These are phyloP conservation scores for Luffia ferchaultella DNA, from an alignment of 2,888 invertebrate genomes.

Conservation along the genomic window DNA sequence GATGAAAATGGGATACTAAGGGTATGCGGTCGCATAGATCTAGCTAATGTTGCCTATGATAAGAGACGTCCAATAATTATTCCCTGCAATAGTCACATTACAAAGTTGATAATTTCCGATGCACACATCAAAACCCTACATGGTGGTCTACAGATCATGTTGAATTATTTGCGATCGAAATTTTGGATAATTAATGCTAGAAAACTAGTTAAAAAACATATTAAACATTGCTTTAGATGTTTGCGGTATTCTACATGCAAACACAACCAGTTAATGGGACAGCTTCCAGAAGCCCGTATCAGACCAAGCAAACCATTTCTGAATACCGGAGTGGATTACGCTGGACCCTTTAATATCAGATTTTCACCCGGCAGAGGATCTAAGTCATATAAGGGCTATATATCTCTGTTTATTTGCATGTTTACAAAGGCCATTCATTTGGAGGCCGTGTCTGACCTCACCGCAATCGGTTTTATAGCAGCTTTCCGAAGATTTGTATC, in stretches of 20 bases:
- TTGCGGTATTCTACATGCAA: slow-evolving; percentile 2
- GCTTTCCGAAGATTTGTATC: slow-evolving; percentile 17
- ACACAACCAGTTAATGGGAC: slow-evolving; percentile 10
- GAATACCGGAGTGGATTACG: slow-evolving; percentile 6
- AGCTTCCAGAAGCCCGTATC: slow-evolving; percentile 10
- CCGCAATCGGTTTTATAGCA: slow-evolving; percentile 13
- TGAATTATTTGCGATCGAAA: slow-evolving; percentile 17
- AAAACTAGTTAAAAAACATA: slow-evolving; percentile 11
- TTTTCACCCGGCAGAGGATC: background rate
- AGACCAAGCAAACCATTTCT: slow-evolving; percentile 8
- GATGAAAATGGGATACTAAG: slow-evolving; percentile 10
- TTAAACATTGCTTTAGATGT: slow-evolving; percentile 17
- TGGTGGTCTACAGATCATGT: slow-evolving; percentile 18
- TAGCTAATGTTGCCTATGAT: background rate
- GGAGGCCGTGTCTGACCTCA: slow-evolving; percentile 10
- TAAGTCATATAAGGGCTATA: slow-evolving; percentile 8
- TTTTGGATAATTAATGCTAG: slow-evolving; percentile 20
- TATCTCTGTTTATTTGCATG: slow-evolving; percentile 11
- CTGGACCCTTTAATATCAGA: slow-evolving; percentile 2
- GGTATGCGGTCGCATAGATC: slow-evolving; percentile 12
- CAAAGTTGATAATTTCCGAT: slow-evolving; percentile 16
- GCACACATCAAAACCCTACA: slow-evolving; percentile 17
- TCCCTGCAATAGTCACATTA: slow-evolving; percentile 12
- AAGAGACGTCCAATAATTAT: slow-evolving; percentile 14
- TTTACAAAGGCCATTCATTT: slow-evolving; percentile 12